Conservation (phyloP, 2,113 vertebrate genomes). For the Puffinus mauretanicus region DNA sequence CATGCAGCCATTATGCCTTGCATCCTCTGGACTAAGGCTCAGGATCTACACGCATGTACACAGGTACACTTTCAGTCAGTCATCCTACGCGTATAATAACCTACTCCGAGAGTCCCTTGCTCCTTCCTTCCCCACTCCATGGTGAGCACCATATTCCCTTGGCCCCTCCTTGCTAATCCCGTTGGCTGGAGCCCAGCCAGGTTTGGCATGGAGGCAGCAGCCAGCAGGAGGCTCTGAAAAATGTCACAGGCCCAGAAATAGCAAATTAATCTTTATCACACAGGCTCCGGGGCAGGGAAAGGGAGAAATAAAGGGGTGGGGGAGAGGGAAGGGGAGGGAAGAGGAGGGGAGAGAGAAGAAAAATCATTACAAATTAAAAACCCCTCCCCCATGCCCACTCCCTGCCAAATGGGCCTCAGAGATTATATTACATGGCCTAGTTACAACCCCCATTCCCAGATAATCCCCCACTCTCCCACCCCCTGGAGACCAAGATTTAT, state of each 20-base stretch:
- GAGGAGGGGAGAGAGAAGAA: background rate
- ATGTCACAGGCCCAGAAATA: conserved; percentile 75
- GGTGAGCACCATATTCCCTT: conserved; percentile 33
- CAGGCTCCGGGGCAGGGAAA: conserved; percentile 56
- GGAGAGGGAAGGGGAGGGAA: background rate
- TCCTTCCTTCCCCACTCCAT: conserved; percentile 1
- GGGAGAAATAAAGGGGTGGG: conserved; percentile 20
- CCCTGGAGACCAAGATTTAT: conserved; percentile 24
- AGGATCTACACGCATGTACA: background rate
- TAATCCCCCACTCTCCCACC: conserved; percentile 52
- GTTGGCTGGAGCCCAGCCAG: conserved; percentile 61
- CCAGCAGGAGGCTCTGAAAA: conserved; percentile 70
- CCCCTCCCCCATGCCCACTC: conserved; percentile 51
- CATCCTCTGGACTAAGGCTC: background rate
- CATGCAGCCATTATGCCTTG: background rate
- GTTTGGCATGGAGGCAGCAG: conserved; percentile 60
- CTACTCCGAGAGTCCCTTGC: background rate
- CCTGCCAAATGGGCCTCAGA: conserved; percentile 48
- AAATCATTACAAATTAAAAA: conserved; percentile 59
- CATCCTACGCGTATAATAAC: background rate
- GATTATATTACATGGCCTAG: conserved; percentile 69
- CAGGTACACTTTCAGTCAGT: background rate
- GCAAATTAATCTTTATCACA: conserved; percentile 73
- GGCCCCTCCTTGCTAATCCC: conserved; percentile 50
- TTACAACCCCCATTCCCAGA: conserved; percentile 56